These are phyloP conservation scores for Zaprionus lachaisei DNA, from an alignment of 1,140 invertebrate genomes.

Conservation along the genomic window DNA sequence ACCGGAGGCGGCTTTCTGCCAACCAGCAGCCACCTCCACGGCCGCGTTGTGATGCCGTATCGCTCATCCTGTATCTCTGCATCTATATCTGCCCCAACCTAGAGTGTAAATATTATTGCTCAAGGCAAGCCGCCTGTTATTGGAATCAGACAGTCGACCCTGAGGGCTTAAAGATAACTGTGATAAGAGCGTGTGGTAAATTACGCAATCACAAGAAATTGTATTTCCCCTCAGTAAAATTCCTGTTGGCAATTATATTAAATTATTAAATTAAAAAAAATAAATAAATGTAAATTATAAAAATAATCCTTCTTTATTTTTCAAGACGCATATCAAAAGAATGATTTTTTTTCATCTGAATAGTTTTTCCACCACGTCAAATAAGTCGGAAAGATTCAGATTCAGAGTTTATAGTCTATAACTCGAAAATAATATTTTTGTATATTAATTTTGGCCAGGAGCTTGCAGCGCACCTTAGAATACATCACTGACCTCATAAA, in stretches of 20 bases:
- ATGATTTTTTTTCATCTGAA: too few species aligned
- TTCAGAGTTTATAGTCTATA: too few species aligned
- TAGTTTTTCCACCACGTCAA: too few species aligned
- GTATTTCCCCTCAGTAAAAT: background rate
- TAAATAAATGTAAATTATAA: too few species aligned
- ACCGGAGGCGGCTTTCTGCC: slow-evolving; percentile 39
- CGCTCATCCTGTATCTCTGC: slow-evolving; percentile 6
- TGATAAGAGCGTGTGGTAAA: slow-evolving; percentile 43
- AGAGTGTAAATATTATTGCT: slow-evolving; percentile 64
- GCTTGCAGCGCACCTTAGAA: too few species aligned
- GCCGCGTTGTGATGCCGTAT: background rate
- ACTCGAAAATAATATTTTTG: too few species aligned
- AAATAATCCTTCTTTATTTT: too few species aligned
- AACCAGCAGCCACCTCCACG: background rate
- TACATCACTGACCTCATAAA: too few species aligned
- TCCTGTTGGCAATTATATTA: background rate
- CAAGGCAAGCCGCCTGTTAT: slow-evolving; percentile 42
- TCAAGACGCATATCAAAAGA: too few species aligned
- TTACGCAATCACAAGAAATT: slow-evolving; percentile 16
- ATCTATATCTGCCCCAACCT: slow-evolving; percentile 15
- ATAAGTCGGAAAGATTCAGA: too few species aligned
- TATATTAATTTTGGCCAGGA: too few species aligned
- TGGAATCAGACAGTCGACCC: slow-evolving; percentile 40
- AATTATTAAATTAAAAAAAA: too few species aligned
- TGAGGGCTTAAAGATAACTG: slow-evolving; percentile 45